A percentile compares a stretch with the other conserved stretches of the same genome.
Conservation (phyloP, 2,113 vertebrate species). For the Chaetodon trifascialis region DNA sequence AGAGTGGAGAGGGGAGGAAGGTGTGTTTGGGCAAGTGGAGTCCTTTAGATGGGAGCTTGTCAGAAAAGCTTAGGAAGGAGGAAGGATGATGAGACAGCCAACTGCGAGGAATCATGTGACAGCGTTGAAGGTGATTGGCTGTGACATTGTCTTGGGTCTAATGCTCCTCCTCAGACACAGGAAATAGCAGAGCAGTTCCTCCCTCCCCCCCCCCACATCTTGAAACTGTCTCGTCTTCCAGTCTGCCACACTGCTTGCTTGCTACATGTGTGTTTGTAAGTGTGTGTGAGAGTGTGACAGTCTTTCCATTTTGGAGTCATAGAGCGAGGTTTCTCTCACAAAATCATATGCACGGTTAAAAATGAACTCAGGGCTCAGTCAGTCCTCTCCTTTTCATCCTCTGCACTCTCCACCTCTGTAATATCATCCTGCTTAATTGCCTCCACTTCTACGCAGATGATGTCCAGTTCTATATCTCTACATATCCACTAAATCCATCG, state of each 20-base stretch:
- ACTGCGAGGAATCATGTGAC: conserved; percentile 67
- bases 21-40: conserved; percentile 61
- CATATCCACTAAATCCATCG: background rate
- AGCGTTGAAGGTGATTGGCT: conserved; percentile 75
- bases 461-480: background rate
- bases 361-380: background rate
- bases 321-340: conserved; percentile 13
- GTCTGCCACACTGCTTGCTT: conserved; percentile 30
- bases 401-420: background rate
- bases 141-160: conserved; percentile 77
- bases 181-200: conserved; percentile 55
- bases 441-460: conserved; percentile 14
- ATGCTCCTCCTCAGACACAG: conserved; percentile 71
- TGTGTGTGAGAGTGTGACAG: background rate
- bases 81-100: conserved; percentile 33
- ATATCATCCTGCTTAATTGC: background rate
- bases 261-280: conserved; percentile 13
- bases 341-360: conserved; percentile 7
- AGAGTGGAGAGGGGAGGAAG: conserved; percentile 1
- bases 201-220: conserved; percentile 22
- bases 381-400: background rate
- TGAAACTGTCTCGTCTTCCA: conserved; percentile 46
- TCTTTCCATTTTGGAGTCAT: background rate
- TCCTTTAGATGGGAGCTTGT: conserved; percentile 57
- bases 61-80: conserved; percentile 52